These are phyloP conservation scores for Xiphydria camelus DNA, from an alignment of 2,888 invertebrate genomes.

Conservation along the genomic window DNA sequence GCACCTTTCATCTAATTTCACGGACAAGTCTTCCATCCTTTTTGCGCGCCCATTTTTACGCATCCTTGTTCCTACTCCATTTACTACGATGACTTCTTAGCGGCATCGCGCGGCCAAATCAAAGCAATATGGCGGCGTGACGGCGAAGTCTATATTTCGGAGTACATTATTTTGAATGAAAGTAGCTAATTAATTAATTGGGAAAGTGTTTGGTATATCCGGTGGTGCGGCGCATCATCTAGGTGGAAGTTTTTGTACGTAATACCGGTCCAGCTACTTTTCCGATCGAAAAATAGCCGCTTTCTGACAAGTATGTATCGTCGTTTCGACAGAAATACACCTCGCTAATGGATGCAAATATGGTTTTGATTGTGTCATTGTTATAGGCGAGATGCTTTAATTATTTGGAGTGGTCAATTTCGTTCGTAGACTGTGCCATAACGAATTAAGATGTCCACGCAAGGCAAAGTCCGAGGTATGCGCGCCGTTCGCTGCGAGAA, in stretches of 20 bases:
- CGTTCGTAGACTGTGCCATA: conserved; percentile 13
- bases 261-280: background rate
- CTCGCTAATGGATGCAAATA: conserved; percentile 25
- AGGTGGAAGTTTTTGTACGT: conserved; percentile 2
- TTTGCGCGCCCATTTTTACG: no score
- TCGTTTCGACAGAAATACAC: conserved; percentile 10
- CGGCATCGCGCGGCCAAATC: conserved; percentile 33
- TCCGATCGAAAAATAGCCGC: background rate
- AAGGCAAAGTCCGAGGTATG: conserved; percentile 45
- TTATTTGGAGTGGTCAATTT: conserved; percentile 11
- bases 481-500: background rate
- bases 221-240: no score
- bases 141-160: conserved; percentile 29
- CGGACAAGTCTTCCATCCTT: no score
- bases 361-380: conserved; percentile 18
- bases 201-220: no score
- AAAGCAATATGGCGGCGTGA: conserved; percentile 39
- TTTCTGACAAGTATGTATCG: background rate
- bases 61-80: no score
- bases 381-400: conserved; percentile 12
- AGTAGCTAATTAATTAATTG: conserved; percentile 11
- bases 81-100: no score
- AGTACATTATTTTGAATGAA: conserved; percentile 27
- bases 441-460: conserved; percentile 38
- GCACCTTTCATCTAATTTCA: no score